Evolutionary conservation across 2,797 vertebrate genomes (phyloP).

Genomic region (Scomberomorus guttatus): DNA sequence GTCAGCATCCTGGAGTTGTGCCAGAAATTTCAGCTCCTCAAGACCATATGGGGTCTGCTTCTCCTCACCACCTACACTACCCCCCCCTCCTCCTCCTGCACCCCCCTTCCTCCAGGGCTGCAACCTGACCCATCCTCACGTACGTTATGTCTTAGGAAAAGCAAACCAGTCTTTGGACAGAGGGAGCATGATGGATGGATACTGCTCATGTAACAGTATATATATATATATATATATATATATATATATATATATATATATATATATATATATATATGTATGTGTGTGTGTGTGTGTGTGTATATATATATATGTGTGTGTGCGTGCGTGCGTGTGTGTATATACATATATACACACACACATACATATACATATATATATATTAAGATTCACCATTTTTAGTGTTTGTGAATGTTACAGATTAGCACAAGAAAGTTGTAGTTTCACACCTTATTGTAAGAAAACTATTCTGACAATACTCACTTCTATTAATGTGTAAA

Average conservation of each 20-base stretch:
- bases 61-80: slow-evolving; percentile 21
- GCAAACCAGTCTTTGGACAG: slow-evolving; percentile 3
- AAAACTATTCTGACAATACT: not conserved
- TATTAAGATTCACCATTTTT: not conserved
- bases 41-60: slow-evolving; percentile 73
- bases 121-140: slow-evolving; percentile 40
- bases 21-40: slow-evolving; percentile 66
- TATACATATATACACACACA: no score
- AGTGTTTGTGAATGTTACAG: not conserved
- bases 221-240: no score
- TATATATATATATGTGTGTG: no score
- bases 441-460: not conserved
- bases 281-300: no score
- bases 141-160: slow-evolving; percentile 27
- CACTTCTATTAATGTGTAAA: no score
- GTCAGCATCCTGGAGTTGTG: slow-evolving; percentile 71
- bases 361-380: no score
- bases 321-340: no score
- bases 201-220: not conserved
- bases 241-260: no score
- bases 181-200: not conserved
- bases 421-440: no score
- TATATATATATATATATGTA: no score
- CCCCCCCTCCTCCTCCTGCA: slow-evolving; percentile 9
- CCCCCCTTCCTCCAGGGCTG: slow-evolving; percentile 24